Evolutionary conservation across 2,888 invertebrate species (phyloP).

Genomic region (Carterocephalus palaemon): DNA sequence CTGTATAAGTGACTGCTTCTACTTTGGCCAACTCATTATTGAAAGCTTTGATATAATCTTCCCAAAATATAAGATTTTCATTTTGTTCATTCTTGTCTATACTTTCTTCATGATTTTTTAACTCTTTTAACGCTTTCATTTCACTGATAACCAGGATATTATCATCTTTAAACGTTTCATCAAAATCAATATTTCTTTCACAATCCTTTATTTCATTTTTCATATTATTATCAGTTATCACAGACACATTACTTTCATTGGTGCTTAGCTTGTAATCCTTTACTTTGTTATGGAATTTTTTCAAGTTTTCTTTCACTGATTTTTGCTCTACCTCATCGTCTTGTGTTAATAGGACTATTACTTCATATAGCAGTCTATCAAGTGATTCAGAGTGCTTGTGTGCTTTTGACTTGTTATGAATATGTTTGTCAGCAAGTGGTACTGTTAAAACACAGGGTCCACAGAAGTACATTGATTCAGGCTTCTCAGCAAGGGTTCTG

Average conservation of each 20-base stretch:
- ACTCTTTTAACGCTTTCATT: no score
- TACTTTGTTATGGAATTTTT: no score
- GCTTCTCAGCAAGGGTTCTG: conserved; percentile 2
- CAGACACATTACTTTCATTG: background rate
- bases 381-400: conserved; percentile 35
- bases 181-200: background rate
- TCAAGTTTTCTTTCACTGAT: no score
- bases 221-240: no score
- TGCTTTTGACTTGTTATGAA: conserved; percentile 31
- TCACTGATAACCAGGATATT: no score
- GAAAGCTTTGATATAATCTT: conserved; percentile 14
- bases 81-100: no score
- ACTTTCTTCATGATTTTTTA: no score
- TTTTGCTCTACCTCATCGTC: conserved; percentile 6
- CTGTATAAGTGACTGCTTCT: conserved; percentile 12
- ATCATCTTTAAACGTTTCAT: background rate
- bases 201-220: no score
- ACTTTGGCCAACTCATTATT: conserved; percentile 8
- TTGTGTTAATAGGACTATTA: conserved; percentile 30
- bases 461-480: conserved; percentile 35
- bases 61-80: no score
- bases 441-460: conserved; percentile 34
- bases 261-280: background rate
- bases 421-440: conserved; percentile 25
- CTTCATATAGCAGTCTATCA: conserved; percentile 33